Evolutionary conservation across 1,140 invertebrate genomes (phyloP), one percentile per base, ranked within the genome.

Genomic region (Drosophila arawakana): DNA sequence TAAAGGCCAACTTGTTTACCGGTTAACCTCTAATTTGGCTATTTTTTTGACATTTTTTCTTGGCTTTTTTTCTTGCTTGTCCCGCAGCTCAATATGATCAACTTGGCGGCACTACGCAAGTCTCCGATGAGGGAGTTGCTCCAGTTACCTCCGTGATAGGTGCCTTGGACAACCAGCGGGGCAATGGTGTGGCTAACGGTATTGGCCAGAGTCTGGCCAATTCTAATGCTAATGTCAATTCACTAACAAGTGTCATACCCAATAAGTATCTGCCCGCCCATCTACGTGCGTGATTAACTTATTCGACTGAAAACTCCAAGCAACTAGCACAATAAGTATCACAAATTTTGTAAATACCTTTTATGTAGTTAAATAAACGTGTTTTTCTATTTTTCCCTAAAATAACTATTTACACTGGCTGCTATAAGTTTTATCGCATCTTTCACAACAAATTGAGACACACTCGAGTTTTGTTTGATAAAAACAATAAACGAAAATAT

Each of bases 131-230:
- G 61, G 91, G 91, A 7, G 62, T 92, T 10, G 91, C 91, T 3
- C 91, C 91, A 10, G 89, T 92, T 9, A 80, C 85, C 25, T 92
- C 91, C 1, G 91, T 92, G 2, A 92, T 92, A 30, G 91, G 91
- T 2, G 73, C 86, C 3, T 57, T 92, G 58, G 86, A 89, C 37
- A 70, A 67, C 21, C 76, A 85, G 39, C 60, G 55, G n/a, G 7
- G 47, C 7, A 52, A 11, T 34, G 55, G 7, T 11, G 25, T 21
- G 21, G 21, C 25, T 13, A 11, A 25, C 8, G 37, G 41, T 18
- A 25, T 11, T 5, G 25, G 25, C 4, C 25, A 30, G 25, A 30
- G 18, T 37, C 18, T 41, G 7, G 44, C 15, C 47, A 34, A 39
- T 41, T 7, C n/a, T 5, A 55, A 15, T 55, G 52, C 11, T n/a